Conservation (phyloP, 92 coral and sea anemone genomes). For the Muricea muricata region DNA sequence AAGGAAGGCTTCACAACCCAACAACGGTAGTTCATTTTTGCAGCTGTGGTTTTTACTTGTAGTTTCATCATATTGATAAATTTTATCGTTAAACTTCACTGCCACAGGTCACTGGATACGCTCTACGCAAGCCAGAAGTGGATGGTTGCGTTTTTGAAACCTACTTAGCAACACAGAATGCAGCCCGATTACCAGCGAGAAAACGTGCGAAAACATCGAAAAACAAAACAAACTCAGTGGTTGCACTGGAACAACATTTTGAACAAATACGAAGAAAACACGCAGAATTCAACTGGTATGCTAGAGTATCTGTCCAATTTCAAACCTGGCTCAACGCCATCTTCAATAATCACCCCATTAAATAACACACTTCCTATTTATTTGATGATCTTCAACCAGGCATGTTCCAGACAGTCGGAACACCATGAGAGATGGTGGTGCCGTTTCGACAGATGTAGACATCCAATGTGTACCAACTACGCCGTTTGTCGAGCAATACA, state of each 20-base stretch:
- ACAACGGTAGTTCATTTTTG: conserved; percentile 17
- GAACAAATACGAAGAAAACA: conserved; percentile 46
- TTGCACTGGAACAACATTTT: conserved; percentile 30
- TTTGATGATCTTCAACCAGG: conserved; percentile 2
- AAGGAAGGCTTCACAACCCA: background rate
- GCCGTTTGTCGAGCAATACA: conserved; percentile 17
- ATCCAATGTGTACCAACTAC: conserved; percentile 41
- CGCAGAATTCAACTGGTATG: conserved; percentile 38
- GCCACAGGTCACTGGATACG: background rate
- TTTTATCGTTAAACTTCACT: too few species aligned
- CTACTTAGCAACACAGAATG: background rate
- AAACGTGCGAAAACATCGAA: background rate
- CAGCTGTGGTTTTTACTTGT: too few species aligned
- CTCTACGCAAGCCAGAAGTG: background rate
- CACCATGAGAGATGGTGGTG: background rate
- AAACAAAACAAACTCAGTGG: background rate
- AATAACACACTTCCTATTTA: too few species aligned
- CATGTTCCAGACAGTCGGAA: background rate
- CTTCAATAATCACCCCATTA: too few species aligned
- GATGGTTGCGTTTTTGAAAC: conserved; percentile 13
- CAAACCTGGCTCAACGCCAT: too few species aligned
- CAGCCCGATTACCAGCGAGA: background rate
- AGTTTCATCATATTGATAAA: too few species aligned
- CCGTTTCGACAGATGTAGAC: background rate
- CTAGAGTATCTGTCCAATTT: background rate